phyloP scores from a whole-genome alignment of 2,113 vertebrate genomes.

The Corydoras sp. region DNA sequence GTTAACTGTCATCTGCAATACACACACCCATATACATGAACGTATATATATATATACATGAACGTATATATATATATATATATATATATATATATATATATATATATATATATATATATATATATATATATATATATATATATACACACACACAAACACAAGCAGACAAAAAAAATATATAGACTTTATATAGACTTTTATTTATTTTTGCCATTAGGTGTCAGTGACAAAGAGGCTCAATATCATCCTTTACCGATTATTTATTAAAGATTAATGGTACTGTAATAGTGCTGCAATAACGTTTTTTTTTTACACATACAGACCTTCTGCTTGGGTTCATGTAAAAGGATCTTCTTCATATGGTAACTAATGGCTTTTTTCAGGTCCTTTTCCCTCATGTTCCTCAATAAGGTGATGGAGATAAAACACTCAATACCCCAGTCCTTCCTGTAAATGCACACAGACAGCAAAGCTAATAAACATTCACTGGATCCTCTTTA shows the following conservation, averaged over 20 bases:
- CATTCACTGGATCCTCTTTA: background rate
- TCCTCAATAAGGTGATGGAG: slow-evolving; percentile 87
- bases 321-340: slow-evolving; percentile 87
- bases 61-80: no score
- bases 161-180: no score
- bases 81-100: no score
- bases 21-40: background rate
- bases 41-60: no score
- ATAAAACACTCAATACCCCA: slow-evolving; percentile 98
- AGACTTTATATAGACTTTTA: no score
- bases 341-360: slow-evolving; percentile 84
- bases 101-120: no score
- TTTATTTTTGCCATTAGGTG: no score
- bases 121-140: no score
- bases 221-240: no score
- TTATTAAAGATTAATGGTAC: no score
- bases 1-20: slow-evolving; percentile 59
- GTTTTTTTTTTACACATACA: background rate
- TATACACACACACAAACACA: no score
- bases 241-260: no score
- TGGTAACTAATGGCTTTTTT: slow-evolving; percentile 91
- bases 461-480: background rate
- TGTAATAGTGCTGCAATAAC: background rate
- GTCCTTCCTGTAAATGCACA: slow-evolving; percentile 72
- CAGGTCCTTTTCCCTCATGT: slow-evolving; percentile 95